These are phyloP conservation scores for Lucinisca nassula DNA, from an alignment of 2,888 invertebrate species.

Conservation along the genomic window DNA sequence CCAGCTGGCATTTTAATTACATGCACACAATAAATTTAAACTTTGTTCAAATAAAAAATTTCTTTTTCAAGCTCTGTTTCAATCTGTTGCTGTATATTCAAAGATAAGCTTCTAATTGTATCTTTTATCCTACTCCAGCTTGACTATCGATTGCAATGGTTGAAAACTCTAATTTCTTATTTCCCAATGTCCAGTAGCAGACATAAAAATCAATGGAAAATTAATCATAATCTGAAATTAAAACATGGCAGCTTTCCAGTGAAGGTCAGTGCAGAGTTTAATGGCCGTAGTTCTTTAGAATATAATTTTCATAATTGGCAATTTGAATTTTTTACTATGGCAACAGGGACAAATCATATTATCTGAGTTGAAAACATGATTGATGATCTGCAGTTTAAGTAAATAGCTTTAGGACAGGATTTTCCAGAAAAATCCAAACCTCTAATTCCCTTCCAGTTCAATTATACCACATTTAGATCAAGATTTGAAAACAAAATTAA, in stretches of 20 bases:
- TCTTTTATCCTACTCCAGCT: neutral
- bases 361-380: constrained; percentile 4
- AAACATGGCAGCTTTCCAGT: neutral
- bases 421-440: constrained; percentile 61
- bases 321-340: constrained; percentile 15
- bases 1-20: too few species aligned
- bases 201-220: constrained; percentile 13
- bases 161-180: constrained; percentile 12
- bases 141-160: neutral
- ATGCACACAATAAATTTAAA: neutral
- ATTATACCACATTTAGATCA: constrained; percentile 46
- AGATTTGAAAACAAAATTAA: constrained; percentile 68
- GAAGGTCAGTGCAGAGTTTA: constrained; percentile 3
- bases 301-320: constrained; percentile 10
- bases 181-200: constrained; percentile 7
- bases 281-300: neutral
- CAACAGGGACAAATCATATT: constrained; percentile 10
- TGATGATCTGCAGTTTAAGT: constrained; percentile 5
- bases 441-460: constrained; percentile 62
- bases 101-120: constrained; percentile 4
- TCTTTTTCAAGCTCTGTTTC: too few species aligned
- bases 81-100: neutral
- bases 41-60: neutral
- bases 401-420: constrained; percentile 47
- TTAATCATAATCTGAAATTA: constrained; percentile 14